Evolutionary conservation across 1,140 invertebrate species (phyloP), one percentile per base, ranked within the genome.

Genomic region (Vanessa atalanta): DNA sequence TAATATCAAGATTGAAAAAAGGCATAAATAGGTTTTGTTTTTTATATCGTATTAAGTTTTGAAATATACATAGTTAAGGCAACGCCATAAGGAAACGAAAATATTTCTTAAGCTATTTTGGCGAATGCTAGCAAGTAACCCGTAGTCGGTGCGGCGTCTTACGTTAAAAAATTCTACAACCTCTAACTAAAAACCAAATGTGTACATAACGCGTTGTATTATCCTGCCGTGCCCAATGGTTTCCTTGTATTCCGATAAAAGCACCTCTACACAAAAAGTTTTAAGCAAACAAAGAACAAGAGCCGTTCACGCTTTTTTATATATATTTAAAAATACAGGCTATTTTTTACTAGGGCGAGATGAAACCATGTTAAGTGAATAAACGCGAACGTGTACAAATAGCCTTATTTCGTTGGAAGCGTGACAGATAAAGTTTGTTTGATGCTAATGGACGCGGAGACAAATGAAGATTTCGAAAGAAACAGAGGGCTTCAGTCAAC

Each of bases 381-480:
- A 13, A 67, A 67, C 7, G 26, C 55, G 31, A 63, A 47, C 50
- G 48, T 65, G 55, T 60, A 69, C 48, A 79, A 65, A 79, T 57
- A 68, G 16, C 64, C 47, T 66, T 61, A 74, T 51, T 48, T 72
- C 53, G 63, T 61, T 73, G 61, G 69, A 65, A 66, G 72, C 47
- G 70, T 77, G 65, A 77, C 74, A 72, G 70, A 78, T 75, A 75
- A 75, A 61, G 57, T 67, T 65, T 23, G 60, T 31, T 53, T 71
- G 65, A 47, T 72, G 69, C 47, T 75, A 71, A 75, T 71, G 66
- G 61, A 76, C 57, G 65, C n/a, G 23, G 20, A 60, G 47, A 77
- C 64, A 64, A 65, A 77, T 64, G 48, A 76, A 73, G 65, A 70
- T 77, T 70, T 73, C 67, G 65, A 73, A 77, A 70, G 55, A 61